phyloP scores from a whole-genome alignment of 2,797 vertebrate genomes.

The Ceryle rudis region DNA sequence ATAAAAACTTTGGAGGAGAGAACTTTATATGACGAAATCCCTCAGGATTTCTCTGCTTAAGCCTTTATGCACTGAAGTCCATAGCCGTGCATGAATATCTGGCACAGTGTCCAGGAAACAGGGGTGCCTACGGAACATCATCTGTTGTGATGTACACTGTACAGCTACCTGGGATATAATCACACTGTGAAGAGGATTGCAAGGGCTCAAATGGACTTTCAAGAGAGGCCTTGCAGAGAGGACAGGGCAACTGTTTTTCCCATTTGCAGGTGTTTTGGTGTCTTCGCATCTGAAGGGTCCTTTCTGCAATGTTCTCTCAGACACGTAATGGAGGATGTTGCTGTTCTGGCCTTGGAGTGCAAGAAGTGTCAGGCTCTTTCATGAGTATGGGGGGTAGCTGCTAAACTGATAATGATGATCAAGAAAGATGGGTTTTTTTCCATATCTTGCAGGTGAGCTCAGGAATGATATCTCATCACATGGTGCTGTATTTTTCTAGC shows the following conservation, averaged over 20 bases:
- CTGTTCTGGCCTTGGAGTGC: not conserved
- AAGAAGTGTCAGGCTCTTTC: not conserved
- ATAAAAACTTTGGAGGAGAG: constrained; percentile 61
- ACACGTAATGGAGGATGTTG: not conserved
- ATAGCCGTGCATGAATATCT: not conserved
- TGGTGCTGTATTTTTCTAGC: not conserved
- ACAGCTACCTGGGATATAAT: not conserved
- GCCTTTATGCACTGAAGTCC: constrained; percentile 1
- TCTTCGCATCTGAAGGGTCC: not conserved
- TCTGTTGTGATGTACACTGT: not conserved
- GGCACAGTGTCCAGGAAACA: not conserved
- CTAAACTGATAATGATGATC: not conserved
- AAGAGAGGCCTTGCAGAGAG: not conserved
- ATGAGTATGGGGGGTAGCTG: not conserved
- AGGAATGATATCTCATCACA: not conserved
- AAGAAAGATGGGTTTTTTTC: not conserved
- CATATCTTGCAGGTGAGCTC: not conserved
- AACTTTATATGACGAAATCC: constrained; percentile 38
- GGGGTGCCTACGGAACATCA: not conserved
- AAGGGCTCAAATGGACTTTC: not conserved
- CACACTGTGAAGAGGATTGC: not conserved
- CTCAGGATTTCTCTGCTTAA: constrained; percentile 4
- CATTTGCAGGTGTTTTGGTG: not conserved
- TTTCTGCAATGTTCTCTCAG: no score
- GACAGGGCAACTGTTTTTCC: not conserved